Conservation (phyloP, 1,140 invertebrate species). For the Hyles euphorbiae region DNA sequence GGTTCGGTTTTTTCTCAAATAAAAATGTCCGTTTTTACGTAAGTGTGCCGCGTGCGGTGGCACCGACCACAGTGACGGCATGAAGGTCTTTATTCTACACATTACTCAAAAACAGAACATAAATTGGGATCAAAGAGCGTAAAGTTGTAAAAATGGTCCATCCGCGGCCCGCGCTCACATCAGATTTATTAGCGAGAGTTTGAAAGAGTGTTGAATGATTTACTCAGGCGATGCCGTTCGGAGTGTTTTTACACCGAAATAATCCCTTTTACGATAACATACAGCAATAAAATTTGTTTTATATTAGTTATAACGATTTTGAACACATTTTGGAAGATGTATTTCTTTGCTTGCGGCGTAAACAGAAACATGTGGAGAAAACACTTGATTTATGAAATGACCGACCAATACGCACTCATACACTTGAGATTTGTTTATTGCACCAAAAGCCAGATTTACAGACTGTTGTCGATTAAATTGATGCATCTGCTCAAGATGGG, state of each 20-base stretch:
- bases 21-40: constrained; percentile 8
- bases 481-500: no score
- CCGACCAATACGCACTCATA: no score
- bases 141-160: constrained; percentile 5
- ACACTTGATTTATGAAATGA: no score
- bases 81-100: constrained; percentile 5
- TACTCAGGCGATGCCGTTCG: background rate
- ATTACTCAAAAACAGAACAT: background rate
- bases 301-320: no score
- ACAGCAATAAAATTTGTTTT: no score
- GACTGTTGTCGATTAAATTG: no score
- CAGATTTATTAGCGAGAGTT: background rate
- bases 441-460: no score
- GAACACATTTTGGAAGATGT: background rate
- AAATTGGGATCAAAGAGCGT: constrained; percentile 4
- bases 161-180: background rate
- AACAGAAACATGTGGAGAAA: no score
- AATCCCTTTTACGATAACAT: constrained; percentile 6
- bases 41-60: background rate
- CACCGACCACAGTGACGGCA: background rate
- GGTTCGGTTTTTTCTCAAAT: constrained; percentile 4
- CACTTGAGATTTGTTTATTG: no score
- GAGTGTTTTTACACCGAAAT: background rate
- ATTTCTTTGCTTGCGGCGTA: no score
- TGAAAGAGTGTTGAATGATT: constrained; percentile 3